phyloP scores from a whole-genome alignment of 1,140 invertebrate species.

The Pseudomyrmex concolor region DNA sequence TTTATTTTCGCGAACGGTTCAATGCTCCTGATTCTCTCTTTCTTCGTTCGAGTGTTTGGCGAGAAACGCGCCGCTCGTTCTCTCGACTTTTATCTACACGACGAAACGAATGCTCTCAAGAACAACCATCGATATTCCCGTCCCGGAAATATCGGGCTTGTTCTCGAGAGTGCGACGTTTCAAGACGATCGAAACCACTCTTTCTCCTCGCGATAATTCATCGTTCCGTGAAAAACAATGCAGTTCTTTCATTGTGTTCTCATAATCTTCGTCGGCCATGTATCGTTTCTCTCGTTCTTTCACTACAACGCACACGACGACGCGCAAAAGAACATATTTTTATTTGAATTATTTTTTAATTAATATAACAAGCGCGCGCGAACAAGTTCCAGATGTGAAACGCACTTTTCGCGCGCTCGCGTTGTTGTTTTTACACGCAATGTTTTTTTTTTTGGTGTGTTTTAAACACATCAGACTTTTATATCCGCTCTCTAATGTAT shows the following conservation, averaged over 20 bases:
- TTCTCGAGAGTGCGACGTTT: slow-evolving; percentile 49
- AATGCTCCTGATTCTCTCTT: slow-evolving; percentile 53
- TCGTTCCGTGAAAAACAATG: slow-evolving; percentile 21
- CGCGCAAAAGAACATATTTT: no score
- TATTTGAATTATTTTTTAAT: no score
- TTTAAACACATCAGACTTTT: no score
- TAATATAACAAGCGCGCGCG: no score
- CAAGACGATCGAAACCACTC: slow-evolving; percentile 33
- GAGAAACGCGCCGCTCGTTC: slow-evolving; percentile 37
- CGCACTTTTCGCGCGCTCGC: no score
- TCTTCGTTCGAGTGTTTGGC: slow-evolving; percentile 39
- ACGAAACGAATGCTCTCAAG: slow-evolving; percentile 58
- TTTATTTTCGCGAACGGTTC: slow-evolving; percentile 57
- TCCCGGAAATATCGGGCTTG: slow-evolving; percentile 57
- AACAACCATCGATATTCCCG: slow-evolving; percentile 59
- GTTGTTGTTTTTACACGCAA: no score
- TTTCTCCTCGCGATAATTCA: slow-evolving; percentile 36
- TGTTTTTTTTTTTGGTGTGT: no score
- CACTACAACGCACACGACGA: neutral
- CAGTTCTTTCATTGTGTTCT: neutral
- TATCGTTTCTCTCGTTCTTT: neutral
- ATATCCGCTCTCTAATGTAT: neutral
- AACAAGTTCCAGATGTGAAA: no score
- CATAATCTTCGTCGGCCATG: neutral
- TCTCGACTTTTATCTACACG: slow-evolving; percentile 56